phyloP scores from a whole-genome alignment of 2,888 invertebrate species.

The Thera obeliscata region DNA sequence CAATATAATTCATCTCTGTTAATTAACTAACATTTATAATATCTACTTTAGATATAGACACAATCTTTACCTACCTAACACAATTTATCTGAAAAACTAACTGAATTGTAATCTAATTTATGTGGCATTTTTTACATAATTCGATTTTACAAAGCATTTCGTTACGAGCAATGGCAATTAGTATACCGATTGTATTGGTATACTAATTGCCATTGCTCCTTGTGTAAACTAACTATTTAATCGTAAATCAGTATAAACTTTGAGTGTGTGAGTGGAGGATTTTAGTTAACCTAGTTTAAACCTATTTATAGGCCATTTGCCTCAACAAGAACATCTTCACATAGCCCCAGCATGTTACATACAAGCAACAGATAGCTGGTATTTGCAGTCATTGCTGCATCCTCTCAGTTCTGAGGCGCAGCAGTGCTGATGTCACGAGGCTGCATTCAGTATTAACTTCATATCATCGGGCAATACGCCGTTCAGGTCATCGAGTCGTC shows the following conservation, averaged over 20 bases:
- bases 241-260: conserved; percentile 25
- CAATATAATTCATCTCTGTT: neutral
- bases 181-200: conserved; percentile 13
- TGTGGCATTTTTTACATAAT: neutral
- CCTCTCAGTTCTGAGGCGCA: conserved; percentile 76
- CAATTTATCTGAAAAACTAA: neutral
- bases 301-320: conserved; percentile 3
- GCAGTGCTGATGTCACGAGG: conserved; percentile 82
- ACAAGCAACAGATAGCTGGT: conserved; percentile 65
- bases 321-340: neutral
- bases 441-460: conserved; percentile 89
- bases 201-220: too few species aligned
- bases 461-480: conserved; percentile 94
- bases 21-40: neutral
- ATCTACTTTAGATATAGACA: neutral
- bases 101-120: too few species aligned
- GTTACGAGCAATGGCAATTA: conserved; percentile 29
- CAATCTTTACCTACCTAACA: neutral
- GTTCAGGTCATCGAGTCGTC: conserved; percentile 92
- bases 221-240: conserved; percentile 15
- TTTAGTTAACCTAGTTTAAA: neutral
- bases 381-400: conserved; percentile 75
- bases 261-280: conserved; percentile 21
- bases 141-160: conserved; percentile 10
- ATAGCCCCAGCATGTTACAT: conserved; percentile 40